Conservation (phyloP, 2,113 vertebrate genomes). For the Neotoma lepida region DNA sequence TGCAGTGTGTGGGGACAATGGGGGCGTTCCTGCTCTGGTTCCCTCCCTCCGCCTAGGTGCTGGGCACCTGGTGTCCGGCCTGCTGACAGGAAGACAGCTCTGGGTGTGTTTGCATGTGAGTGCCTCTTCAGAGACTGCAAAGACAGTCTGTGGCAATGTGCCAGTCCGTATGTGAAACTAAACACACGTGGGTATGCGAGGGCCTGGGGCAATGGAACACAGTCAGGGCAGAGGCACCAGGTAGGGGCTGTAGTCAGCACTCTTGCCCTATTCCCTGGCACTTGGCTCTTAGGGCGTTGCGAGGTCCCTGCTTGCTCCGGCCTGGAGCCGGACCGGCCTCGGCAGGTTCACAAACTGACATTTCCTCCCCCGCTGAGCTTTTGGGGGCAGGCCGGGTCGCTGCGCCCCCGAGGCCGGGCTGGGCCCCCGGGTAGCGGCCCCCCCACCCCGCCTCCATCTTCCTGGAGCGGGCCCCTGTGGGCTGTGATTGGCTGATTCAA, state of each 20-base stretch:
- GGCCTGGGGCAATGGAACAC: neutral
- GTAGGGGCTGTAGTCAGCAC: neutral
- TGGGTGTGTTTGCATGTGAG: neutral
- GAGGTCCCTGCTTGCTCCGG: neutral
- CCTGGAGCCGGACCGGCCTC: neutral
- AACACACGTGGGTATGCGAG: neutral
- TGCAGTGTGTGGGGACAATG: neutral
- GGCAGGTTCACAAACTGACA: constrained; percentile 81
- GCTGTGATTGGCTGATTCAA: constrained; percentile 85
- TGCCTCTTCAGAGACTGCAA: neutral
- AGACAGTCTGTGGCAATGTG: neutral
- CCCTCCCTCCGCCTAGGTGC: neutral
- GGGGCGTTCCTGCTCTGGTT: neutral
- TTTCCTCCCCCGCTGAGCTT: constrained; percentile 64
- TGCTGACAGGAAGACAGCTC: neutral
- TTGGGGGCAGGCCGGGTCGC: constrained; percentile 45
- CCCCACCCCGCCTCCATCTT: constrained; percentile 54
- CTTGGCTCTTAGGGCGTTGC: constrained; percentile 55
- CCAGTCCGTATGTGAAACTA: neutral
- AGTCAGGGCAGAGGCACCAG: neutral
- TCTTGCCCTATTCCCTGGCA: constrained; percentile 38
- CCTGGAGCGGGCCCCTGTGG: constrained; percentile 69
- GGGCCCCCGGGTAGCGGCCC: constrained; percentile 64
- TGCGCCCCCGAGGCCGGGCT: constrained; percentile 5
- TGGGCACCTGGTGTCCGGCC: constrained; percentile 30